phyloP scores from a whole-genome alignment of 2,113 vertebrate genomes.

The Dascyllus trimaculatus region DNA sequence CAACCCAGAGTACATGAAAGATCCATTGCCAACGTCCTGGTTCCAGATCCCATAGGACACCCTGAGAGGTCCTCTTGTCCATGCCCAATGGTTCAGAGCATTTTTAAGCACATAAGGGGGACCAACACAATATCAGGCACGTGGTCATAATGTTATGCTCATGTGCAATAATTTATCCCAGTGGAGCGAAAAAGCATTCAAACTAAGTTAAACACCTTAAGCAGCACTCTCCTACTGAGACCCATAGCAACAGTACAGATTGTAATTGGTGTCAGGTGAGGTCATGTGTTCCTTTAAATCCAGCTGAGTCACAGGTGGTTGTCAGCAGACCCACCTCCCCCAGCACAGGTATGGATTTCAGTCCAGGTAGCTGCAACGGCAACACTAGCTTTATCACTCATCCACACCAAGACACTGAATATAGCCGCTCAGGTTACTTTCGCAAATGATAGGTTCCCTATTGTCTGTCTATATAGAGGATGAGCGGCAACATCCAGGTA shows the following conservation, averaged over 20 bases:
- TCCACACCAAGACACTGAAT: slow-evolving; percentile 80
- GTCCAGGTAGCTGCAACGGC: slow-evolving; percentile 48
- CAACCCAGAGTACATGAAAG: no score
- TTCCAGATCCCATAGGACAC: no score
- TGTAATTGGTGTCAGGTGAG: slow-evolving; percentile 22
- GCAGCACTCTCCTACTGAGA: slow-evolving; percentile 1
- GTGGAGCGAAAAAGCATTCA: not conserved
- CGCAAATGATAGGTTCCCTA: slow-evolving; percentile 47
- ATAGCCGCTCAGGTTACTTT: slow-evolving; percentile 80
- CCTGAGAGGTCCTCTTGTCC: no score
- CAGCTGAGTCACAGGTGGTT: slow-evolving; percentile 49
- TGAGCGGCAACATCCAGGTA: slow-evolving; percentile 49
- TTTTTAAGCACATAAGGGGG: no score
- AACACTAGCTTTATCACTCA: slow-evolving; percentile 66
- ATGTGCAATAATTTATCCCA: not conserved
- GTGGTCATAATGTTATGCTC: no score
- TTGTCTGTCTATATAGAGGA: slow-evolving; percentile 56
- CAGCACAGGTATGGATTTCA: slow-evolving; percentile 74
- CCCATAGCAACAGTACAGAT: not conserved
- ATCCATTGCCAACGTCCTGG: no score
- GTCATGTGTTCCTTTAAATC: slow-evolving; percentile 53
- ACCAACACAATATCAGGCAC: no score
- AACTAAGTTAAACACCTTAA: not conserved
- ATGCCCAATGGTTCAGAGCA: no score
- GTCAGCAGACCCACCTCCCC: slow-evolving; percentile 47